Base-by-base conservation (phyloP, 2,888 invertebrate species). In the Hemicrepidius hirtus region DNA sequence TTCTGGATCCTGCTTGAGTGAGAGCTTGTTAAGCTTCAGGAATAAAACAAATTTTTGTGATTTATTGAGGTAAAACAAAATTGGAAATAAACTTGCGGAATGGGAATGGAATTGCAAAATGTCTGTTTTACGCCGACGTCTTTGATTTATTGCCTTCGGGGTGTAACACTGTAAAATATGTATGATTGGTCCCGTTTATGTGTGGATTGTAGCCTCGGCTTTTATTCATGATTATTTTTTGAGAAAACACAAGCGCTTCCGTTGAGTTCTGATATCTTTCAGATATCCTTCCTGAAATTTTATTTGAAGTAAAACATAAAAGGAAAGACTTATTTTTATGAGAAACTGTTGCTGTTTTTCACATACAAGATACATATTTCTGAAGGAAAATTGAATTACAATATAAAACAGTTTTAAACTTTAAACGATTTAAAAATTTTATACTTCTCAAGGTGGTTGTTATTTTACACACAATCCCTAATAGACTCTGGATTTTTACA, bases 71-170 rank as follows among this genome's bases (percentile, higher is more conserved):
- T 28, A 46, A 41, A 63, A 40, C 59, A 50, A 55, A 69, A 63
- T 63, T 55, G 69, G 63, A 69, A 69, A 63, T 69, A 69, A 69
- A 63, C 53, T 69, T 63, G 63, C 35, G 50, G 53, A 55, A 63
- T 69, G 62, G 50, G 55, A 55, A 35, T 35, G 62, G 57, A 69
- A 69, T 55, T 41, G 57, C 21, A 53, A 69, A 63, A 63, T 63
- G 40, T 44, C 44, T 62, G 55, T 63, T 68, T 50, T 69, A 63
- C 37, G 57, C 44, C 50, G 40, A 40, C 35, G 37, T 21, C 53
- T 69, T 69, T 69, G 63, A 63, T 69, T 69, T 63, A 63, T 69
- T 41, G 53, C 62, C 55, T 63, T 63, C 35, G 28, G 69, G 63
- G 55, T 35, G 50, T 57, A 32, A 44, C 63, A 32, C 13, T 63